A percentile compares a stretch with the other conserved stretches of the same genome.
These are phyloP conservation scores for Sminthurides aquaticus DNA, from an alignment of 2,888 invertebrate species.

Conservation along the genomic window DNA sequence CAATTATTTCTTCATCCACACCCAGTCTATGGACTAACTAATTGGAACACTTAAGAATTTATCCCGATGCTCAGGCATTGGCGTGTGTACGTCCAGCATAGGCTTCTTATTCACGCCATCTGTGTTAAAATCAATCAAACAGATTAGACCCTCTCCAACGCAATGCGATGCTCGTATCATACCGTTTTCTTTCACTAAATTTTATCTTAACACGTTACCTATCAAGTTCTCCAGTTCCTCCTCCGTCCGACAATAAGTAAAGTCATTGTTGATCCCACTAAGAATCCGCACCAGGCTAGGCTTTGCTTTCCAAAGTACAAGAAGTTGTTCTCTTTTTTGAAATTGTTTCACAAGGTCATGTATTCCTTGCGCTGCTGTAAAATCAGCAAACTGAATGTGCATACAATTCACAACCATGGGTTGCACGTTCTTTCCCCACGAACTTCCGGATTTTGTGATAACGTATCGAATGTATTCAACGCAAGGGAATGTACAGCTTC, in stretches of 20 bases:
- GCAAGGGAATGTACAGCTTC: conserved; percentile 81
- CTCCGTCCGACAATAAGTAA: conserved; percentile 58
- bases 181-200: too few relatives aligned
- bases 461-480: conserved; percentile 67
- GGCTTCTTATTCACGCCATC: background rate
- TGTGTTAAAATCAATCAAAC: background rate
- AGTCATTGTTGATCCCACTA: conserved; percentile 54
- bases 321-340: conserved; percentile 33
- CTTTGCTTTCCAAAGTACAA: conserved; percentile 48
- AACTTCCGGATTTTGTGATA: conserved; percentile 66
- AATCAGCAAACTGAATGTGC: conserved; percentile 80
- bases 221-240: conserved; percentile 60
- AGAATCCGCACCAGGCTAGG: conserved; percentile 62
- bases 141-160: too few relatives aligned
- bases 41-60: background rate
- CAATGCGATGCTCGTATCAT: too few relatives aligned
- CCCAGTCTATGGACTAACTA: too few relatives aligned
- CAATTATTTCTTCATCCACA: too few relatives aligned
- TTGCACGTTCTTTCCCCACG: conserved; percentile 48
- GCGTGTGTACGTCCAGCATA: background rate
- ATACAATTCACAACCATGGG: conserved; percentile 81
- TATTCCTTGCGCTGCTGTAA: conserved; percentile 60
- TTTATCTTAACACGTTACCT: too few relatives aligned
- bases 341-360: conserved; percentile 29
- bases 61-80: background rate